Evolutionary conservation across 37 sponge, comb jelly and placozoan species (phyloP), one percentile per base, ranked within the genome.

Genomic region (Oopsacas minuta): DNA sequence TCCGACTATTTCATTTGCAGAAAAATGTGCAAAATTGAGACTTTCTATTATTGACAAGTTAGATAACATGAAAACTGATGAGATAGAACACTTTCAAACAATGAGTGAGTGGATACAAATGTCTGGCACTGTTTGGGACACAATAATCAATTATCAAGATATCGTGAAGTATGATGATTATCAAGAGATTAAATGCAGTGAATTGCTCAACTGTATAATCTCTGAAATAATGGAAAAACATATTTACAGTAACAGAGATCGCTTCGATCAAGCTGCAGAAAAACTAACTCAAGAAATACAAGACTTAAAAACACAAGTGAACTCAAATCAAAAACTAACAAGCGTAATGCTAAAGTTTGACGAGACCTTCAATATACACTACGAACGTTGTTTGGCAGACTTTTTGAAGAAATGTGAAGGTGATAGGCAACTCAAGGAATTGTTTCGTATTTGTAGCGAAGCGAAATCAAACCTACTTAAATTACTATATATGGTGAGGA

Each of bases 101-200:
- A 61, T 61, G 75, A 61, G 75, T 12, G 75, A 61, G 75, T 61
- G 75, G 75, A 61, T 61, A 34, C 32, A 61, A 3, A 61, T 61
- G 75, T 10, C 75, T 61, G 75, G 75, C 22, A n/a, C 30, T 61
- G 28, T 61, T 61, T 61, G 75, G 75, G 75, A 61, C 22, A 61
- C 75, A 61, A 61, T 61, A 61, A 61, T 61, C 7, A 61, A n/a
- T 25, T 61, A 61, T 61, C 75, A 61, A 61, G 75, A 61, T 61
- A 61, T 61, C 5, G 75, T 61, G 22, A 61, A 61, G 30, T 61
- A 61, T n/a, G 28, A 61, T 7, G 28, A 61, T 61, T 3, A 32
- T 20, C 32, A 61, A 61, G 75, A 61, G 28, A 25, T 61, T 25
- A 61, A 32, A n/a, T 61, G 75, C 22, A 61, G 75, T n/a, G 28